Percentiles rank a stretch among this genome's conserved stretches.
Conservation (phyloP, 2,888 invertebrate species). For the Dicroscelio sp. region DNA sequence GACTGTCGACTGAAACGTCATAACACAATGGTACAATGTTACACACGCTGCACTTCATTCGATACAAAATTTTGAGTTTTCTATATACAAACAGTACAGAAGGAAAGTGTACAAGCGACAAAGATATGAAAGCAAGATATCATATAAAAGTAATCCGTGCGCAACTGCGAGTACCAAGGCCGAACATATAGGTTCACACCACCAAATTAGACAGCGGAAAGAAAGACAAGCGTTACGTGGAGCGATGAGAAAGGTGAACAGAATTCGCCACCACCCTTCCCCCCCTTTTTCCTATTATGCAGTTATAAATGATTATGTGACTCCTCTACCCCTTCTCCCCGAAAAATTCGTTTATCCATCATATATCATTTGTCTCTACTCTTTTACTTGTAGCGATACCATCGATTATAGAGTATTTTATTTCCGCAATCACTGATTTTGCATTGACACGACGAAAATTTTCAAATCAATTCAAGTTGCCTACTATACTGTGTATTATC, state of each 20-base stretch:
- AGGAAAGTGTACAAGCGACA: constrained; percentile 38
- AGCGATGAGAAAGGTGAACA: constrained; percentile 24
- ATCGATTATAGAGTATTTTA: constrained; percentile 43
- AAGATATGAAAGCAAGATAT: constrained; percentile 26
- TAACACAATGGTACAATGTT: constrained; percentile 85
- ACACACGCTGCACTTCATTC: constrained; percentile 85
- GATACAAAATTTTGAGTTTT: constrained; percentile 83
- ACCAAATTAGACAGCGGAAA: constrained; percentile 19
- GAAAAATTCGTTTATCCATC: too few relatives aligned
- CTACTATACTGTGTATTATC: constrained; percentile 76
- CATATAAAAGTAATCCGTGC: constrained; percentile 45
- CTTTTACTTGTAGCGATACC: constrained; percentile 55
- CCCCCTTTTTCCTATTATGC: too few relatives aligned
- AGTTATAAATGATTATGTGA: too few relatives aligned
- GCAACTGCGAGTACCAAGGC: constrained; percentile 39
- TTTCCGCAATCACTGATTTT: constrained; percentile 55
- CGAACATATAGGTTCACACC: constrained; percentile 30
- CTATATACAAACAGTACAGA: constrained; percentile 62
- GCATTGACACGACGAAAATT: constrained; percentile 46
- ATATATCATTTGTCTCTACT: constrained; percentile 45
- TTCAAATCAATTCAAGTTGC: constrained; percentile 50
- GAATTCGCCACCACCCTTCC: too few relatives aligned
- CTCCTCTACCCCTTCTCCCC: too few relatives aligned
- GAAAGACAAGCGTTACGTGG: not conserved
- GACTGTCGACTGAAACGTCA: constrained; percentile 89